Percentiles rank a stretch among this genome's conserved stretches.
Conservation (phyloP, 1,140 invertebrate species). For the Eubasilissa regina region DNA sequence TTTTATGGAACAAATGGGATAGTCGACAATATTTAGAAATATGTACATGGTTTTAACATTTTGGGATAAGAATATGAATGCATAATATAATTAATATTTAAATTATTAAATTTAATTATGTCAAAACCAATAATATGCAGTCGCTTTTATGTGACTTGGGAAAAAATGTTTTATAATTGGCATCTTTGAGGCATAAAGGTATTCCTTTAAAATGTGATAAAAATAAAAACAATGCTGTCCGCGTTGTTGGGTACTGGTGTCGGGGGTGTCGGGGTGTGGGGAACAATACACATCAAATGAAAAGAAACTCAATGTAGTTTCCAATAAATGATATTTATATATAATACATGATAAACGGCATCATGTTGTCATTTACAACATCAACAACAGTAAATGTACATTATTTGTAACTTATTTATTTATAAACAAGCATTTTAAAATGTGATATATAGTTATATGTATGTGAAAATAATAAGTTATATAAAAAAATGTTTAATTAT, state of each 20-base stretch:
- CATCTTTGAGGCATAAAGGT: slow-evolving; percentile 42
- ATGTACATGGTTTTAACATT: too few relatives aligned
- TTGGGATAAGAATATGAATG: too few relatives aligned
- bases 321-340: slow-evolving; percentile 48
- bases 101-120: too few relatives aligned
- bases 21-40: too few relatives aligned
- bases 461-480: slow-evolving; percentile 51
- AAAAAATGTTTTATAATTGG: slow-evolving; percentile 1
- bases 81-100: too few relatives aligned
- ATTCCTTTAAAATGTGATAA: slow-evolving; percentile 48
- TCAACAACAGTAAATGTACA: slow-evolving; percentile 52
- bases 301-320: slow-evolving; percentile 33
- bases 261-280: slow-evolving; percentile 45
- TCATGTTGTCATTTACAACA: slow-evolving; percentile 50
- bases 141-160: too few relatives aligned
- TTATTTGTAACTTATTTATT: slow-evolving; percentile 39
- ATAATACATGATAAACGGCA: slow-evolving; percentile 25
- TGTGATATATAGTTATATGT: slow-evolving; percentile 43
- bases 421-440: slow-evolving; percentile 53
- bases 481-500: slow-evolving; percentile 45
- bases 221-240: slow-evolving; percentile 16
- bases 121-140: too few relatives aligned
- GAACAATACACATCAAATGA: slow-evolving; percentile 26
- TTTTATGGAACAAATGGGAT: too few relatives aligned
- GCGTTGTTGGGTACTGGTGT: slow-evolving; percentile 48